Conservation (phyloP, 92 coral and sea anemone species). For the Epizoanthus stellaris region DNA sequence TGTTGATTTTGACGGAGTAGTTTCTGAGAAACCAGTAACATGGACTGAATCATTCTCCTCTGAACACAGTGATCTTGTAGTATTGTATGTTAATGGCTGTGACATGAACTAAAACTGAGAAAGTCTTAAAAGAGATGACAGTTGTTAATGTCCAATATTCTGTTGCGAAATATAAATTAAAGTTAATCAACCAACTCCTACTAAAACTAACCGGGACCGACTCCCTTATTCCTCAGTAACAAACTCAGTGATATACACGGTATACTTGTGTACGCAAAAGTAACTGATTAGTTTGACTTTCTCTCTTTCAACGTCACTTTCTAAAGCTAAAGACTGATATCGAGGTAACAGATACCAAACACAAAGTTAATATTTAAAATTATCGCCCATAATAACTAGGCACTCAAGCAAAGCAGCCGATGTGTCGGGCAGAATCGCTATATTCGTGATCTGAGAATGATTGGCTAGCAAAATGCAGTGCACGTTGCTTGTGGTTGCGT, state of each 20-base stretch:
- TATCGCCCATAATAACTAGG: not conserved
- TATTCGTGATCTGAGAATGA: not conserved
- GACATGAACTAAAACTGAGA: not conserved
- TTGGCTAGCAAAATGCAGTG: not conserved
- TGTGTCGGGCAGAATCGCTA: not conserved
- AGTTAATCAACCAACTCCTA: no score
- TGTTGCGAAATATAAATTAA: no score
- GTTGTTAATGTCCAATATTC: not conserved
- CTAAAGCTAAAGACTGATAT: not conserved
- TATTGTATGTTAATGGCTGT: not conserved
- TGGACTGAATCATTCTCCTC: not conserved
- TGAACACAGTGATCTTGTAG: not conserved
- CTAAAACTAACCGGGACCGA: no score
- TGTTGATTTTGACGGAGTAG: no score
- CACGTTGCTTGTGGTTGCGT: constrained; percentile 16
- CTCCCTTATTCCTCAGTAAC: no score
- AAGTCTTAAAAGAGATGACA: not conserved
- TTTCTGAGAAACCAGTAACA: not conserved
- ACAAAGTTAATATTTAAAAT: constrained; percentile 15
- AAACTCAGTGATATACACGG: no score
- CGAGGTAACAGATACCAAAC: constrained; percentile 25
- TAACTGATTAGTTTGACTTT: not conserved
- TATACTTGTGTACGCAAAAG: not conserved
- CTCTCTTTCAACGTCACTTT: not conserved
- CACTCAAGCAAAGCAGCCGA: not conserved